phyloP scores from a whole-genome alignment of 2,888 invertebrate genomes.

The Globia sparganii region DNA sequence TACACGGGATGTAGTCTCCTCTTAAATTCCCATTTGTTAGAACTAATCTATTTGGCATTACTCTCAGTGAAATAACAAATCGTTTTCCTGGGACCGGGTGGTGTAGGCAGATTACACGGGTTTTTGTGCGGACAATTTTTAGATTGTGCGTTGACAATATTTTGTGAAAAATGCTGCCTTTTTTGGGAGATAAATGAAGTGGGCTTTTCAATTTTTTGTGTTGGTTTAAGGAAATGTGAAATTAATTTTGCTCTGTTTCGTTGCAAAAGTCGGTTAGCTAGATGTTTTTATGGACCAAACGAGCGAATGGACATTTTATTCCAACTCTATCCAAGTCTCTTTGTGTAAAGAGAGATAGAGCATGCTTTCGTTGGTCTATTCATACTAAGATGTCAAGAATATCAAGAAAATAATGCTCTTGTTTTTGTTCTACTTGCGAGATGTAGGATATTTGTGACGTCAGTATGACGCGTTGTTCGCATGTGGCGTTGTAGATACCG shows the following conservation, averaged over 20 bases:
- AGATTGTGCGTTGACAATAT: slow-evolving; percentile 47
- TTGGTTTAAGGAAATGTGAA: slow-evolving; percentile 2
- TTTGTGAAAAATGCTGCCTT: slow-evolving; percentile 35
- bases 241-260: slow-evolving; percentile 7
- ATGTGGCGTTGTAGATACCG: no score
- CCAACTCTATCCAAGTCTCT: background rate
- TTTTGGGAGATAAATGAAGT: slow-evolving; percentile 19
- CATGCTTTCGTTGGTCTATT: no score
- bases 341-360: background rate
- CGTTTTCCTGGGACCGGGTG: slow-evolving; percentile 36
- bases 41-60: slow-evolving; percentile 52
- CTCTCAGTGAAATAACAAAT: slow-evolving; percentile 53
- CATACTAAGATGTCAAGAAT: background rate
- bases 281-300: background rate
- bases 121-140: slow-evolving; percentile 47
- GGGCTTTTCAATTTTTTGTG: slow-evolving; percentile 12
- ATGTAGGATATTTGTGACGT: no score
- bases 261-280: background rate
- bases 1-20: slow-evolving; percentile 34
- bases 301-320: background rate
- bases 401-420: background rate
- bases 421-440: background rate
- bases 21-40: slow-evolving; percentile 48
- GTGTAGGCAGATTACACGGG: slow-evolving; percentile 52
- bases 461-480: no score